Evolutionary conservation across 1,140 invertebrate genomes (phyloP), one percentile per base, ranked within the genome.

Genomic region (Leptopilina clavipes): DNA sequence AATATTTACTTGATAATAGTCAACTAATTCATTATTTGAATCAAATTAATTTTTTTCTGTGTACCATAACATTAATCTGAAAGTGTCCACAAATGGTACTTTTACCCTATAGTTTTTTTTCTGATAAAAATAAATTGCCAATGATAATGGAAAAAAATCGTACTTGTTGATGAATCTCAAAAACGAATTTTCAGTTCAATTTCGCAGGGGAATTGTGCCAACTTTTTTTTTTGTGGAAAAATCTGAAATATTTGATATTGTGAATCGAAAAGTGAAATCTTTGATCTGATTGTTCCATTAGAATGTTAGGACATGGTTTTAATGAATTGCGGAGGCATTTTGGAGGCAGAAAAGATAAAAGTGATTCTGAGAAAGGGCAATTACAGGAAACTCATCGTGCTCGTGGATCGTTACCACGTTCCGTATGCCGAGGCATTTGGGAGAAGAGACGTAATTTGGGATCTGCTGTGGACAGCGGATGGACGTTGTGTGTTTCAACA

Each of bases 401-500:
- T 59, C 56, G 22, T 59, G 56, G 56, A 59, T 59, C 56, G 56
- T 59, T 59, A 59, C 56, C 56, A 59, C 56, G 56, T 22, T 59
- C 56, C 56, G 56, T 59, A 59, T 59, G 71, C 22, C 14, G 75
- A 71, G 43, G 78, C 70, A 72, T 74, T 40, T 74, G 75, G 48
- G 71, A 56, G 76, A 59, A n/a, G n/a, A 59, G 52, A 56, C 18
- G 52, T 56, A 56, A 56, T 56, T 59, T 59, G 59, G 12, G 25
- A 65, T 65, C 59, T 65, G 25, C 59, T 37, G 59, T 65, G 70
- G 74, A 43, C 43, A 70, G 72, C 71, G 76, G 76, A 72, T 74
- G 73, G 78, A 83, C 80, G 76, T 76, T 31, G 77, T 71, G 1
- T 31, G 37, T 40, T 40, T 81, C 77, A 71, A 72, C 74, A 75